phyloP scores from a whole-genome alignment of 2,113 vertebrate genomes.

The Alectura lathami region DNA sequence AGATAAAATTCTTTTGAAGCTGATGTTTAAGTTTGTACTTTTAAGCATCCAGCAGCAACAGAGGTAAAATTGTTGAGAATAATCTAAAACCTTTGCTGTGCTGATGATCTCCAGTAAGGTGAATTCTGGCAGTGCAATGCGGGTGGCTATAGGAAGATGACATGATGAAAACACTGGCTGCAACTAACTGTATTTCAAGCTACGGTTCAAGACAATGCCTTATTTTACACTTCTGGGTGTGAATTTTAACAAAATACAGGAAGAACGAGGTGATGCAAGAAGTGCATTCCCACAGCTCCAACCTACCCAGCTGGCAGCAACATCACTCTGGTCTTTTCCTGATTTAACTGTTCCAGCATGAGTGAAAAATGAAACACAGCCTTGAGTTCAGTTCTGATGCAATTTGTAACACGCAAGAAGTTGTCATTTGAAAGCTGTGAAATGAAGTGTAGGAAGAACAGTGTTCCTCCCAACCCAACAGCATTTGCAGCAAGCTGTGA shows the following conservation, averaged over 20 bases:
- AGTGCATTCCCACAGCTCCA: background rate
- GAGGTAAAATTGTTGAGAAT: background rate
- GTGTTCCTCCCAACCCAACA: background rate
- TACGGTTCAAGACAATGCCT: background rate
- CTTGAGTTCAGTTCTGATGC: background rate
- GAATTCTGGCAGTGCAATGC: background rate
- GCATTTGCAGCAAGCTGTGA: background rate
- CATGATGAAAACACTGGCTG: background rate
- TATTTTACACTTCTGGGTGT: background rate
- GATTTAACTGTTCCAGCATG: background rate
- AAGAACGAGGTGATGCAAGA: background rate
- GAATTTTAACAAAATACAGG: background rate
- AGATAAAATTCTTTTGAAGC: background rate
- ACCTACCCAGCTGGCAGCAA: background rate
- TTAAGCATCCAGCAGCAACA: background rate
- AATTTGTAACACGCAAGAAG: background rate
- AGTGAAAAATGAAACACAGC: background rate
- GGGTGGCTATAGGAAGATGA: background rate
- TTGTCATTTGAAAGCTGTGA: background rate
- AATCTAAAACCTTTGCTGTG: background rate
- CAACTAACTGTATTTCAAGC: background rate
- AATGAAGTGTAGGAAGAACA: background rate
- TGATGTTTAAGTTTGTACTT: background rate
- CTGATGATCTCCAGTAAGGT: background rate
- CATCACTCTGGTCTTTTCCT: background rate